Conservation (phyloP, 2,113 vertebrate species). For the Galbula dea region DNA sequence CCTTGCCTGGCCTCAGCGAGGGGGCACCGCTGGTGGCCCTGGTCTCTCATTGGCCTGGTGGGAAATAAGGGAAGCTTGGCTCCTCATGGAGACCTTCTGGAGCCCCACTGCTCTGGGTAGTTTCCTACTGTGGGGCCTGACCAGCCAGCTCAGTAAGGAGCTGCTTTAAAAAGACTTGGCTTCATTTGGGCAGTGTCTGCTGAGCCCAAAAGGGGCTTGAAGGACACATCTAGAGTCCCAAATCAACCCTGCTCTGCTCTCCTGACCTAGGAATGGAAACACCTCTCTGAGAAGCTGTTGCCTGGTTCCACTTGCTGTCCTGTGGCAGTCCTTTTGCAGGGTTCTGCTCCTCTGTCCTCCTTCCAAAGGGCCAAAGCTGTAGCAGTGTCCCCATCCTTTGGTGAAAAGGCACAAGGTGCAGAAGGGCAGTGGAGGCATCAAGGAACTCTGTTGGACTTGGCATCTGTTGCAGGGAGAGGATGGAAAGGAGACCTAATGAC, state of each 20-base stretch:
- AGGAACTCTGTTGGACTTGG: background rate
- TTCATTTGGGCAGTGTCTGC: background rate
- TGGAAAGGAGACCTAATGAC: background rate
- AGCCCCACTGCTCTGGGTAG: background rate
- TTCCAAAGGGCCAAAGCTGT: background rate
- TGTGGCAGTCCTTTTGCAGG: background rate
- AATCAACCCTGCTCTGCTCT: background rate
- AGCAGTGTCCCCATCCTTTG: background rate
- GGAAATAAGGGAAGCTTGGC: background rate
- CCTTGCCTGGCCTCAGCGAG: background rate
- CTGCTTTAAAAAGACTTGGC: background rate
- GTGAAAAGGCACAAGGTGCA: background rate
- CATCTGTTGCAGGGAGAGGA: background rate
- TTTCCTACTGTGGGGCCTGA: background rate
- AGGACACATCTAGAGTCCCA: background rate
- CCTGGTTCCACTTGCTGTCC: background rate
- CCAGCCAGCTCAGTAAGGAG: background rate
- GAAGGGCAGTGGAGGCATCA: background rate
- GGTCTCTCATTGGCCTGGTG: background rate
- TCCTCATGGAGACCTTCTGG: background rate
- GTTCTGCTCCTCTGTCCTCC: background rate
- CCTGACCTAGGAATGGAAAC: accelerated
- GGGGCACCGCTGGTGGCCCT: background rate
- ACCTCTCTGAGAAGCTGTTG: background rate
- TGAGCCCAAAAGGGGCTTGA: background rate